These are phyloP conservation scores for Lampris incognitus DNA, from an alignment of 2,113 vertebrate genomes.

Conservation along the genomic window DNA sequence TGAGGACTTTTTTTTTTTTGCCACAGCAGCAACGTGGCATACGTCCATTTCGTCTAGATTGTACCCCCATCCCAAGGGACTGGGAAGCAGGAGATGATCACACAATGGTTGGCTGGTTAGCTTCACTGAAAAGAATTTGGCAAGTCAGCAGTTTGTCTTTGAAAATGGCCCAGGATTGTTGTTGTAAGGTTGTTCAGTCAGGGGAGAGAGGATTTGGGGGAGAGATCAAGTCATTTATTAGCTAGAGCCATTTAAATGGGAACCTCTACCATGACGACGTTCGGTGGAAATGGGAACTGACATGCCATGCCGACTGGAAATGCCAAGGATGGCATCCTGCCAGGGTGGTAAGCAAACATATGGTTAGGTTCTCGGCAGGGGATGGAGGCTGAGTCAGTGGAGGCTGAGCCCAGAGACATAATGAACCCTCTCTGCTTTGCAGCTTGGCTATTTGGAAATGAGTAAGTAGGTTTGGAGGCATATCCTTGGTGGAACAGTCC, in stretches of 20 bases:
- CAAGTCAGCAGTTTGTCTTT: constrained; percentile 82
- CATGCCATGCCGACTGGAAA: constrained; percentile 77
- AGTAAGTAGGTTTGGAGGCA: background rate
- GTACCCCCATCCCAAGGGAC: constrained; percentile 65
- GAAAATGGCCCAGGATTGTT: constrained; percentile 80
- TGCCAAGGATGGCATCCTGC: constrained; percentile 71
- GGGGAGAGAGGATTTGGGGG: constrained; percentile 82
- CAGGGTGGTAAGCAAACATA: constrained; percentile 66
- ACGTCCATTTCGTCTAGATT: constrained; percentile 36
- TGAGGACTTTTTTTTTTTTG: constrained; percentile 15
- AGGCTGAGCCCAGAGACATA: constrained; percentile 36
- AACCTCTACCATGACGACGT: constrained; percentile 69
- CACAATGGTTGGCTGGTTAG: constrained; percentile 68
- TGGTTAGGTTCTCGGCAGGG: constrained; percentile 33
- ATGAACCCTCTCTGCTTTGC: constrained; percentile 38
- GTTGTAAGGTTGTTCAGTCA: constrained; percentile 79
- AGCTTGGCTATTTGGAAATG: background rate
- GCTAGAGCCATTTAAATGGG: constrained; percentile 79
- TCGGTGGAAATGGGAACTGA: constrained; percentile 82
- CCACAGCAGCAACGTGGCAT: constrained; percentile 16
- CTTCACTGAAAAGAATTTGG: constrained; percentile 79
- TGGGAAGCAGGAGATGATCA: constrained; percentile 75
- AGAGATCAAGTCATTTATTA: constrained; percentile 84
- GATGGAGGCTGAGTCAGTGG: constrained; percentile 55
- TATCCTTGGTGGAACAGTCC: constrained; percentile 20